Evolutionary conservation across 2,797 vertebrate species (phyloP), one percentile per base, ranked within the genome.

Genomic region (Pangasius larnaudii): DNA sequence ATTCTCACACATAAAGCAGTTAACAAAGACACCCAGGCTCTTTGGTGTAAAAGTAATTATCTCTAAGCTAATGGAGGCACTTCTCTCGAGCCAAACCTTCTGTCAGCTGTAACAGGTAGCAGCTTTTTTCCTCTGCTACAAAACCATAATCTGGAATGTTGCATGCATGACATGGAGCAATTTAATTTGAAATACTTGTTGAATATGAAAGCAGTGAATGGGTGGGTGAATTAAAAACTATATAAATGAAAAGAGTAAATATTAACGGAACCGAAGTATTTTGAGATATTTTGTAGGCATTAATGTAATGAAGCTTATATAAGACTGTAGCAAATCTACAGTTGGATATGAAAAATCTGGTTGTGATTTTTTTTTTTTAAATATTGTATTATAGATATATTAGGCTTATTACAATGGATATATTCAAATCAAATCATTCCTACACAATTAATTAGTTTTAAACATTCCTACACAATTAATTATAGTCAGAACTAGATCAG

Each of bases 1-100:
- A 96, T 96, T 97, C 96, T 96, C 94, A 95, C 95, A 94, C 95
- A 96, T 96, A 95, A 96, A 96, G 95, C 94, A 86, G 91, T 91
- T 94, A 95, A 97, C 97, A 97, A 97, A 97, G 95, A 95, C 95
- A 87, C 63, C 85, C 85, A 94, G 95, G 94, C 95, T 96, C 96
- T 96, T 96, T 84, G 91, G 93, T 56, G 89, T 46, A 96, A 96
- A 96, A 96, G 95, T 95, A 95, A 96, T 95, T 95, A 95, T 91
- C 84, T 72, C 74, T 85, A 90, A 92, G 89, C 84, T 86, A 84
- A 87, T 89, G 86, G 89, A 89, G 89, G 88, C 86, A 78, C 88
- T 80, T 83, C 80, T 88, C 49, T 87, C 42, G 30, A 84, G 88
- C 87, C 72, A 83, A 80, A 85, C 85, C 88, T 90, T 90, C 82